These are phyloP conservation scores for Emys orbicularis DNA, from an alignment of 2,797 vertebrate genomes.

Conservation along the genomic window DNA sequence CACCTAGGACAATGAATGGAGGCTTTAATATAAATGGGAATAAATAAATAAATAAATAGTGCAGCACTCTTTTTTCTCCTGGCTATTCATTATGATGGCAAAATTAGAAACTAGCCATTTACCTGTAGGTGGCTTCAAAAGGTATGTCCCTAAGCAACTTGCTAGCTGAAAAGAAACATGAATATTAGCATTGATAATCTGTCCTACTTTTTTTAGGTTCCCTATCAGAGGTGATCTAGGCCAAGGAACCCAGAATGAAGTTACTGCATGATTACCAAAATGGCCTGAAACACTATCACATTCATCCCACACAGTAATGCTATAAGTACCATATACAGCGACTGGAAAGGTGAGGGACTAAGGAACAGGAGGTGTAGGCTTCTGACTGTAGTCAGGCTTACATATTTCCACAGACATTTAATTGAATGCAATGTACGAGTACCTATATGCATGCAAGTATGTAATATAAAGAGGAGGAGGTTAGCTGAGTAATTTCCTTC, in stretches of 20 bases:
- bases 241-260: not conserved
- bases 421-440: rapidly evolving
- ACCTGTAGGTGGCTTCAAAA: not conserved
- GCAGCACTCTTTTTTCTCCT: not conserved
- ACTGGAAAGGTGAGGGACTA: not conserved
- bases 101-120: not conserved
- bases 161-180: not conserved
- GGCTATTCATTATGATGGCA: not conserved
- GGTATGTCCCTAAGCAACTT: not conserved
- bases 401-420: not conserved
- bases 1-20: not conserved
- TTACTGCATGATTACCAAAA: too few relatives aligned
- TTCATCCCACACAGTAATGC: too few relatives aligned
- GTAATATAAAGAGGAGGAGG: not conserved
- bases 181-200: not conserved
- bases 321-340: too few relatives aligned
- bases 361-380: not conserved
- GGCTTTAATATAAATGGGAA: not conserved
- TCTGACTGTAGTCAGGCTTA: not conserved
- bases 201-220: not conserved
- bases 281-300: too few relatives aligned
- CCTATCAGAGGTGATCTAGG: not conserved
- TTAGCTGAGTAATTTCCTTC: not conserved
- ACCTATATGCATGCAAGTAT: not conserved
- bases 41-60: not conserved